Conservation (phyloP, 2,888 invertebrate genomes). For the Bibio marci region DNA sequence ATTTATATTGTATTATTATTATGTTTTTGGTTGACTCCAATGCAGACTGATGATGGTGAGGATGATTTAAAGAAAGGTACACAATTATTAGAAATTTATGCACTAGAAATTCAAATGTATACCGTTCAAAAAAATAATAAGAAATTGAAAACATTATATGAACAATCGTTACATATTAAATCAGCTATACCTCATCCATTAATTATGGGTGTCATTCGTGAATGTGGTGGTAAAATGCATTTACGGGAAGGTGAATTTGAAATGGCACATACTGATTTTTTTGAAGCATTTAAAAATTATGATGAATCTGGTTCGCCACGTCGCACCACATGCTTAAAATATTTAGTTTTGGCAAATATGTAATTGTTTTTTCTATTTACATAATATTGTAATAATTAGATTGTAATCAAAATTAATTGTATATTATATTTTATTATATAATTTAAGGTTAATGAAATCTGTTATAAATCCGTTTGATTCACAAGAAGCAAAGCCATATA, state of each 20-base stretch:
- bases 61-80: slow-evolving; percentile 97
- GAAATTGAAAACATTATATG: slow-evolving; percentile 88
- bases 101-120: slow-evolving; percentile 99
- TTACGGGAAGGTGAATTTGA: slow-evolving; percentile 96
- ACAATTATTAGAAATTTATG: slow-evolving; percentile 94
- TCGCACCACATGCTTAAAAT: slow-evolving; percentile 93
- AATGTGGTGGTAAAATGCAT: slow-evolving; percentile 99
- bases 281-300: slow-evolving; percentile 98
- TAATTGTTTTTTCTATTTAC: slow-evolving; percentile 32
- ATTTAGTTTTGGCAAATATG: slow-evolving; percentile 97
- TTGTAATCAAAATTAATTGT: neutral
- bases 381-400: slow-evolving; percentile 1
- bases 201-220: slow-evolving; percentile 98
- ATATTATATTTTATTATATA: neutral
- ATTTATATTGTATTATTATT: too few species aligned
- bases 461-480: slow-evolving; percentile 99
- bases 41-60: slow-evolving; percentile 92
- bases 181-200: slow-evolving; percentile 99
- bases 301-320: slow-evolving; percentile 97
- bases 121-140: slow-evolving; percentile 99
- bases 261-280: slow-evolving; percentile 97
- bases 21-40: too few species aligned
- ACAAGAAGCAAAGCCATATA: slow-evolving; percentile 98
- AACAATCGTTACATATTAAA: slow-evolving; percentile 95
- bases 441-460: slow-evolving; percentile 85